phyloP scores from a whole-genome alignment of 2,113 vertebrate genomes.

The Callorhinus ursinus region DNA sequence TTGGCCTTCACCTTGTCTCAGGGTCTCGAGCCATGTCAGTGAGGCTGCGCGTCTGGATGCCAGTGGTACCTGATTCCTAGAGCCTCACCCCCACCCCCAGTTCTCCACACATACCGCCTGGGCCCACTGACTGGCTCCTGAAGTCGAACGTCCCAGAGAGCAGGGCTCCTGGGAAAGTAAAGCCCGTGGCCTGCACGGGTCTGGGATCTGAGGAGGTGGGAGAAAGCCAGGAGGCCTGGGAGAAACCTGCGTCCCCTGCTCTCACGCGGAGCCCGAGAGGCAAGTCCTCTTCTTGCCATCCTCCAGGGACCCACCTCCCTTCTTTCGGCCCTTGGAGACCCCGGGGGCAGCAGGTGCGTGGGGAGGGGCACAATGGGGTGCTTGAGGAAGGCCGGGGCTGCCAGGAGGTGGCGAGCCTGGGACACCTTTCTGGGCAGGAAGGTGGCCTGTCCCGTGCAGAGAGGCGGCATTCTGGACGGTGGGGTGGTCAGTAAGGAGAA shows the following conservation, averaged over 20 bases:
- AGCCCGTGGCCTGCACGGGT: not conserved
- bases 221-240: not conserved
- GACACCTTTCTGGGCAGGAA: not conserved
- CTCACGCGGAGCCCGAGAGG: not conserved
- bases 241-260: not conserved
- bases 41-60: not conserved
- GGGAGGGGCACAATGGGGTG: not conserved
- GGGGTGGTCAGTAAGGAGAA: not conserved
- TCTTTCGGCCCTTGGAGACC: not conserved
- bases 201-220: not conserved
- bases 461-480: not conserved
- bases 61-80: not conserved
- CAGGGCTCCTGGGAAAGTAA: not conserved
- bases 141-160: not conserved
- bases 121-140: not conserved
- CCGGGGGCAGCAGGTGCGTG: not conserved
- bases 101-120: not conserved
- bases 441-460: not conserved
- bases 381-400: not conserved
- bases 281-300: not conserved
- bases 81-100: not conserved
- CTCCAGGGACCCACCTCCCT: not conserved
- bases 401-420: not conserved
- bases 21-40: not conserved
- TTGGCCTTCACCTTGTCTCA: not conserved